Evolutionary conservation across 1,140 invertebrate genomes (phyloP), one percentile per base, ranked within the genome.

Genomic region (Parasteatoda tepidariorum): DNA sequence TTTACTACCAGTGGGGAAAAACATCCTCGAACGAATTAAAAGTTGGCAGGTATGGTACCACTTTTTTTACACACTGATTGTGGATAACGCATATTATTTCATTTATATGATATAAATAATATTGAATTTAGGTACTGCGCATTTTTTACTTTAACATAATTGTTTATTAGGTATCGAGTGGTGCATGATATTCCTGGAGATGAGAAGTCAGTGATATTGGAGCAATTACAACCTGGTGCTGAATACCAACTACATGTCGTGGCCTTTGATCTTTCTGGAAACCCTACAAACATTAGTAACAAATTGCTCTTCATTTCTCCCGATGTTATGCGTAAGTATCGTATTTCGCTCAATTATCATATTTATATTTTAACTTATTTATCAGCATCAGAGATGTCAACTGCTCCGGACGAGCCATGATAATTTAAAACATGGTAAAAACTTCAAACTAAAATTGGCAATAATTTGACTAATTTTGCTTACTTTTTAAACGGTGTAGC

Each of bases 151-250:
- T n/a, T n/a, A n/a, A n/a, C n/a, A n/a, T n/a, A n/a, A n/a, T n/a
- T n/a, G n/a, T n/a, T n/a, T 66, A 28, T 33, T 41, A 86, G 85
- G 59, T 86, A 83, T 71, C 70, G 84, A 31, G 74, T 86, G 28
- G 75, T 85, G 26, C 78, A 86, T 75, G 85, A 86, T 18, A 41
- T 85, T 26, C 84, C 84, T 11, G 73, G 70, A 7, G 74, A 79
- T 30, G 57, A 81, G 54, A 11, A 71, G 6, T 81, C 78, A 24
- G 6, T 85, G n/a, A 84, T 68, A 15, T 41, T 86, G 76, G 83
- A 86, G 28, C 75, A 82, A 9, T 38, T 85, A 30, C 48, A 73
- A 38, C 82, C 85, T 15, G 84, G 64, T 13, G 83, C 76, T n/a
- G 84, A 86, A 38, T 85, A 85, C 28, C 66, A 74, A 48, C 61